Evolutionary conservation across 2,888 invertebrate species (phyloP).

Genomic region (Perizoma flavofasciatum): DNA sequence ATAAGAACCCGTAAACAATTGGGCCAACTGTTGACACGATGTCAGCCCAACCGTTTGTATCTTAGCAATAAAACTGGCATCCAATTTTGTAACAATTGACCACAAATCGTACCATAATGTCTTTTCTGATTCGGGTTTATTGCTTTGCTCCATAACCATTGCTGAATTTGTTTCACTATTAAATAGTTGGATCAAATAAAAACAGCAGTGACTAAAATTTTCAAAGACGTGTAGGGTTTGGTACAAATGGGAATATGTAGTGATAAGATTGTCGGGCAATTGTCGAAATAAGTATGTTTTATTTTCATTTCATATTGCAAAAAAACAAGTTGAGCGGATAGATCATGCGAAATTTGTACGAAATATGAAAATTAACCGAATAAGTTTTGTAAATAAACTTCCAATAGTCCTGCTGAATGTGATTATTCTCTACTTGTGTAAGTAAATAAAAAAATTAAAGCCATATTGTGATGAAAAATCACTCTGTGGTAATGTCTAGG

Average conservation of each 20-base stretch:
- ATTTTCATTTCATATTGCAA: slow-evolving; percentile 41
- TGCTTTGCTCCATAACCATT: slow-evolving; percentile 9
- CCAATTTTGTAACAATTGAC: slow-evolving; percentile 40
- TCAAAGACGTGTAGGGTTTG: neutral
- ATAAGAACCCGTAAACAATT: too few relatives aligned
- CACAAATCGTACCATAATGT: slow-evolving; percentile 27
- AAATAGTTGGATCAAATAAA: neutral
- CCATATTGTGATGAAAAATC: too few relatives aligned
- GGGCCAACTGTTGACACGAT: slow-evolving; percentile 5
- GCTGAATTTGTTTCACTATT: neutral
- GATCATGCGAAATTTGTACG: slow-evolving; percentile 31
- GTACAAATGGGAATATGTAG: slow-evolving; percentile 23
- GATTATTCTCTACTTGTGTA: slow-evolving; percentile 11
- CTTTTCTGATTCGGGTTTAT: neutral
- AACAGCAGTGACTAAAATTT: neutral
- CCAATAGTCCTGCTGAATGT: neutral
- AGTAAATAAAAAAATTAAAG: neutral
- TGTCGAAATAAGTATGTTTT: slow-evolving; percentile 35
- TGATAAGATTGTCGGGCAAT: slow-evolving; percentile 23
- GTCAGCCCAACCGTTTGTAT: slow-evolving; percentile 24
- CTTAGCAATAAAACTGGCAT: slow-evolving; percentile 35
- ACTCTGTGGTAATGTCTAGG: too few relatives aligned
- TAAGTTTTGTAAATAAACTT: slow-evolving; percentile 19
- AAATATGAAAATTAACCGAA: slow-evolving; percentile 31
- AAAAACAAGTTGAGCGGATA: slow-evolving; percentile 40